Evolutionary conservation across 2,113 vertebrate species (phyloP).

Genomic region (Podarcis cretensis): DNA sequence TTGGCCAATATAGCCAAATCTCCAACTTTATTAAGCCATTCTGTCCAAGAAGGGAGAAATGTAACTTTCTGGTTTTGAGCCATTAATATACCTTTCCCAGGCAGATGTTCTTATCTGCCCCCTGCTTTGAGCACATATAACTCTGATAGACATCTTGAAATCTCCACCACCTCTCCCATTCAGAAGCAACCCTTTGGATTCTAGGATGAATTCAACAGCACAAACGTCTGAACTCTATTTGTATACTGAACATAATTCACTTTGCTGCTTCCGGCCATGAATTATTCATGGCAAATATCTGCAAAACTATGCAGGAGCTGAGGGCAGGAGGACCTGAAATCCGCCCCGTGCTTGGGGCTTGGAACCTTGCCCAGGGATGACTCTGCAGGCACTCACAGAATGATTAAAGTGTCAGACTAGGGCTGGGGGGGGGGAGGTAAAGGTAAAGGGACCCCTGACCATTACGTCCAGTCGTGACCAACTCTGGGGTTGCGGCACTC

Average conservation of each 20-base stretch:
- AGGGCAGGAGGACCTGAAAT: background rate
- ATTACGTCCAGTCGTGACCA: no score
- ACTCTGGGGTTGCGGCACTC: no score
- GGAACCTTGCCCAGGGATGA: background rate
- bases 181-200: background rate
- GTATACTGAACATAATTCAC: background rate
- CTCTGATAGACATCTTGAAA: background rate
- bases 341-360: background rate
- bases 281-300: background rate
- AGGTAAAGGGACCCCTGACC: no score
- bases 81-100: background rate
- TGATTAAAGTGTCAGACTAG: background rate
- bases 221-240: background rate
- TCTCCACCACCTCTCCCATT: background rate
- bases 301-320: background rate
- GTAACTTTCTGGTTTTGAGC: no score
- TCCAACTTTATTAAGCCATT: no score
- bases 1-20: no score
- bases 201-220: background rate
- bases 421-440: background rate
- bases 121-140: background rate
- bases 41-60: no score
- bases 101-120: background rate
- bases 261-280: background rate
- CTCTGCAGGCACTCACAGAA: background rate